Base-by-base conservation (phyloP, 2,888 invertebrate genomes). In the Plutella xylostella region DNA sequence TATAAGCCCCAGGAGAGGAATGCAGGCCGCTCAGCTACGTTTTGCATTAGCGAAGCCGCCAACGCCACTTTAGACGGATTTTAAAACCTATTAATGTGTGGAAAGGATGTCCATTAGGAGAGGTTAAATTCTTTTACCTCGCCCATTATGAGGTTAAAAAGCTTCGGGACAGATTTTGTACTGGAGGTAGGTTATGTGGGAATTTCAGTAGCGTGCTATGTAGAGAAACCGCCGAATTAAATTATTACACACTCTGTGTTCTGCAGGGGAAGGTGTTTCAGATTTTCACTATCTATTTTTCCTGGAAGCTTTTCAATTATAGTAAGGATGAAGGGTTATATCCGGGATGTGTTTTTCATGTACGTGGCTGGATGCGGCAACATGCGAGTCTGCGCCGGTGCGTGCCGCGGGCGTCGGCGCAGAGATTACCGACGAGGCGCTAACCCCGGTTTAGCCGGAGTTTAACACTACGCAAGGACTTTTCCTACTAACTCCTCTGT, bases 61-160 rank as follows among this genome's bases (percentile, higher is more conserved):
- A 42, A 47, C 52, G 42, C 50, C 58, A 55, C 55, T 61, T 58
- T 55, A 53, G 53, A 51, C 52, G 57, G 60, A 68, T 68, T 70
- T 71, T 62, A 65, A 68, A 70, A 68, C 65, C 68, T 68, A 65
- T 70, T 71, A 71, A 70, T 70, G 67, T 67, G 63, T 67, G 53
- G 64, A 65, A 69, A 66, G 71, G 70, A 63, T 66, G 67, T 68
- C 72, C 74, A 72, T 72, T 74, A 72, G n/a, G 17, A 58, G 58
- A 58, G 63, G 59, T 61, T 66, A 66, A 65, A 66, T 63, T 66
- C 63, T 65, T 66, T 66, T 56, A 63, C 63, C 61, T 60, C 61
- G 49, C 57, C 61, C 60, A 61, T 63, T 65, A 65, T 53, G 52
- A 51, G 54, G 51, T 37, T 20, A 20, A 9, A n/a, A 18, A 2